Evolutionary conservation across 2,888 invertebrate species (phyloP).

Genomic region (Ophioninae sp.): DNA sequence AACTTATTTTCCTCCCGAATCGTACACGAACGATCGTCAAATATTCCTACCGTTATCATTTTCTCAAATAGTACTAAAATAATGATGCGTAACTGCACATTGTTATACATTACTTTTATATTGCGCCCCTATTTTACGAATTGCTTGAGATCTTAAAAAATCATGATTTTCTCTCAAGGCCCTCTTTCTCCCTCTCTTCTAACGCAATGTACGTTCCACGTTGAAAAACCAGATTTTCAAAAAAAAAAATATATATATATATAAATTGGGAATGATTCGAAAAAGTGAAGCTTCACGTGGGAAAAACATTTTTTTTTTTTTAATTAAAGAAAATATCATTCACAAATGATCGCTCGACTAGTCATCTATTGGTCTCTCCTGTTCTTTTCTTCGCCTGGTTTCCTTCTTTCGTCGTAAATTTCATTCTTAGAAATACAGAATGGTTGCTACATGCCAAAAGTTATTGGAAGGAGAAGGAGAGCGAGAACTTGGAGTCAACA

Average conservation of each 20-base stretch:
- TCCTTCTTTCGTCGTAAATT: constrained; percentile 31
- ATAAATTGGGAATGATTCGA: constrained; percentile 73
- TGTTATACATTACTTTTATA: constrained; percentile 52
- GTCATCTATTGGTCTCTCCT: background rate
- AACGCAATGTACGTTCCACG: constrained; percentile 39
- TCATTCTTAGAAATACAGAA: constrained; percentile 56
- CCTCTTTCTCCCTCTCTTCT: constrained; percentile 19
- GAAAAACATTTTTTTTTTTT: constrained; percentile 61
- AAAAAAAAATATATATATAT: constrained; percentile 64
- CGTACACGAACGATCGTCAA: background rate
- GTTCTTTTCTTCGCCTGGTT: constrained; percentile 10
- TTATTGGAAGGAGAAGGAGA: background rate
- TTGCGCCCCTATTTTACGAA: constrained; percentile 64
- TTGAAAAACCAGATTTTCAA: constrained; percentile 29
- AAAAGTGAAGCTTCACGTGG: constrained; percentile 63
- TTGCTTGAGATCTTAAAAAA: constrained; percentile 54
- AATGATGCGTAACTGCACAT: constrained; percentile 41
- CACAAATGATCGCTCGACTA: constrained; percentile 1
- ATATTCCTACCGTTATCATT: background rate
- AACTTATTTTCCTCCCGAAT: constrained; percentile 22
- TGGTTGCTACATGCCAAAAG: constrained; percentile 49
- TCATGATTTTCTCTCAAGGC: constrained; percentile 40
- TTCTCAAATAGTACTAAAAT: constrained; percentile 18
- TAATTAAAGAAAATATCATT: constrained; percentile 24
- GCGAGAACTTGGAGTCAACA: constrained; percentile 1